Percentiles rank a stretch among this genome's conserved stretches.
Conservation (phyloP, 2,888 invertebrate species). For the Fragum fragum region DNA sequence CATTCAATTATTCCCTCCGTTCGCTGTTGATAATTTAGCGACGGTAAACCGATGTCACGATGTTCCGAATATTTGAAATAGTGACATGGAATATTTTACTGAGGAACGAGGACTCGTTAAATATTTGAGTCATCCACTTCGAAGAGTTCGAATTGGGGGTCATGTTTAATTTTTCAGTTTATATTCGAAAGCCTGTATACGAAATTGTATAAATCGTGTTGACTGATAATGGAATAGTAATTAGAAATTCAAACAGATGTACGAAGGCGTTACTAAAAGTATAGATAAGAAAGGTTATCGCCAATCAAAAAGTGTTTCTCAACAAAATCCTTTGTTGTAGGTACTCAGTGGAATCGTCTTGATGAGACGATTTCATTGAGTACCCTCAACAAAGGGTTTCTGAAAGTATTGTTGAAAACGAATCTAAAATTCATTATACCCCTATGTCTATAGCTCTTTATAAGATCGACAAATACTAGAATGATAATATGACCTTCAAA, state of each 20-base stretch:
- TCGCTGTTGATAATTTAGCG: not conserved
- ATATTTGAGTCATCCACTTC: slow-evolving; percentile 12
- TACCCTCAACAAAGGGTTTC: too few relatives aligned
- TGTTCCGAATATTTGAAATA: slow-evolving; percentile 30
- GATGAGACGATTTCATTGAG: too few relatives aligned
- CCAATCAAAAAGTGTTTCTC: too few relatives aligned
- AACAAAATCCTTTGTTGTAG: too few relatives aligned
- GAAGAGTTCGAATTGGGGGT: not conserved
- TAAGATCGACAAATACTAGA: slow-evolving; percentile 16
- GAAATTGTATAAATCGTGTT: slow-evolving; percentile 6
- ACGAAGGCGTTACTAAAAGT: not conserved
- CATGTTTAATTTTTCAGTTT: slow-evolving; percentile 13
- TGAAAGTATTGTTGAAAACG: too few relatives aligned
- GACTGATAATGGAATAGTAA: slow-evolving; percentile 20
- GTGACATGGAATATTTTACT: not conserved
- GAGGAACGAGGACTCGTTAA: not conserved
- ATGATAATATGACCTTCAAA: not conserved
- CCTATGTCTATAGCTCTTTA: too few relatives aligned
- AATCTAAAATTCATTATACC: too few relatives aligned
- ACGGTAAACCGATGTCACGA: slow-evolving; percentile 18
- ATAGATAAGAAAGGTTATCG: too few relatives aligned
- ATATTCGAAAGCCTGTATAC: slow-evolving; percentile 5
- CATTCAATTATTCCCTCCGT: slow-evolving; percentile 19
- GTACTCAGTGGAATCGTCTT: too few relatives aligned
- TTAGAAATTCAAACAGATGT: slow-evolving; percentile 23